Evolutionary conservation across 2,797 vertebrate species (phyloP).

Genomic region (Prionace glauca): DNA sequence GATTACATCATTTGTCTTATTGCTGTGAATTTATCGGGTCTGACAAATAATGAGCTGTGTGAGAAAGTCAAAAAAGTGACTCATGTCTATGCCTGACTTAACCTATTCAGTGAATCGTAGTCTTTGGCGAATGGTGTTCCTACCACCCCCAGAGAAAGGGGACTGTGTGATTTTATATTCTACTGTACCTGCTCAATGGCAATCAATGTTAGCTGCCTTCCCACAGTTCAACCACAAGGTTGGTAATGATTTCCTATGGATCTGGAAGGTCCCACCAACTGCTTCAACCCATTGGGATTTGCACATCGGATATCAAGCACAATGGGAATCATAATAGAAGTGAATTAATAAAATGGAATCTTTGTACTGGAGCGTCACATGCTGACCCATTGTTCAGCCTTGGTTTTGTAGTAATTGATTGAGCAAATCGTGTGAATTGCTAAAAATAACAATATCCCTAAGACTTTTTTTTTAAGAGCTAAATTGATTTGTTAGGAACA

Average conservation of each 20-base stretch:
- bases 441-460: neutral
- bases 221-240: neutral
- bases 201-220: neutral
- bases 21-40: neutral
- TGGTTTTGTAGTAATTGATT: neutral
- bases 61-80: neutral
- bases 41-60: neutral
- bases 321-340: neutral
- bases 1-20: constrained; percentile 7
- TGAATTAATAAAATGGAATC: constrained; percentile 12
- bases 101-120: neutral
- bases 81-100: neutral
- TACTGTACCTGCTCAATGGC: neutral
- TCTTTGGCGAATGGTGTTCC: neutral
- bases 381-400: neutral
- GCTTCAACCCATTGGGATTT: neutral
- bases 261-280: neutral
- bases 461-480: neutral
- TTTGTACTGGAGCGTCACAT: neutral
- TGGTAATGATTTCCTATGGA: constrained; percentile 13
- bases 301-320: neutral
- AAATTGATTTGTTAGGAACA: neutral
- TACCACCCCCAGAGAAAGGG: too few species aligned
- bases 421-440: neutral
- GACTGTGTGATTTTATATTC: neutral